These are phyloP conservation scores for Carterocephalus palaemon DNA, from an alignment of 2,888 invertebrate species.

Conservation along the genomic window DNA sequence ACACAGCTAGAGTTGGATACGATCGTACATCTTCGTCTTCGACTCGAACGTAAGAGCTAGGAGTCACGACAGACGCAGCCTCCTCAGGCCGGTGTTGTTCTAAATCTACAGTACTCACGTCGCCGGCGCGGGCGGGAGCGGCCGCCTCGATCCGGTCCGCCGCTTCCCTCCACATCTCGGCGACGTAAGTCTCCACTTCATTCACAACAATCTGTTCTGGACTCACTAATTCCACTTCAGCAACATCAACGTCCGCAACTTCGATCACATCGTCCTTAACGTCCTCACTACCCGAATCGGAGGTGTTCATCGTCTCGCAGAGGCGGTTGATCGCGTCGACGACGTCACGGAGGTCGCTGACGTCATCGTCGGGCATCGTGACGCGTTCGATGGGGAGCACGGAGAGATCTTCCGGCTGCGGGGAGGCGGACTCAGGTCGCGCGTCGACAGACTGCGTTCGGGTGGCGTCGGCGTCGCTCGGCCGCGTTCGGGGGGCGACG, in stretches of 20 bases:
- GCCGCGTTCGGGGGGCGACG: too few species aligned
- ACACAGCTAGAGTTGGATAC: too few species aligned
- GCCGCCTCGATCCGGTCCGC: constrained; percentile 1
- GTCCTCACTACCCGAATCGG: constrained; percentile 38
- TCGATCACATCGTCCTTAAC: constrained; percentile 20
- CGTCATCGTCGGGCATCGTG: constrained; percentile 52
- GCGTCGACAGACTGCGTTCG: too few species aligned
- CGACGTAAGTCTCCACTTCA: constrained; percentile 41
- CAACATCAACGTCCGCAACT: background rate
- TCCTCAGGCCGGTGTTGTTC: too few species aligned
- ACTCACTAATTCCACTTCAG: constrained; percentile 8
- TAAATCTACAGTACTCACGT: too few species aligned
- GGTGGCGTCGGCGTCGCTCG: constrained; percentile 27
- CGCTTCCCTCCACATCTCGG: constrained; percentile 40
- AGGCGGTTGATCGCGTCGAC: constrained; percentile 72
- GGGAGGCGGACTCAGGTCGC: background rate
- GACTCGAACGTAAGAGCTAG: background rate
- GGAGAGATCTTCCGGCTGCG: constrained; percentile 23
- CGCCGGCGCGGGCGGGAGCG: too few species aligned
- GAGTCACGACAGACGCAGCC: background rate
- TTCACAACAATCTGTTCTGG: constrained; percentile 41
- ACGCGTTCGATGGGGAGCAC: constrained; percentile 53
- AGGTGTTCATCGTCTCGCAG: constrained; percentile 70
- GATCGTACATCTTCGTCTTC: too few species aligned
- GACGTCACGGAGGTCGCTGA: constrained; percentile 67